Conservation (phyloP, 2,113 vertebrate genomes). For the Mola mola region DNA sequence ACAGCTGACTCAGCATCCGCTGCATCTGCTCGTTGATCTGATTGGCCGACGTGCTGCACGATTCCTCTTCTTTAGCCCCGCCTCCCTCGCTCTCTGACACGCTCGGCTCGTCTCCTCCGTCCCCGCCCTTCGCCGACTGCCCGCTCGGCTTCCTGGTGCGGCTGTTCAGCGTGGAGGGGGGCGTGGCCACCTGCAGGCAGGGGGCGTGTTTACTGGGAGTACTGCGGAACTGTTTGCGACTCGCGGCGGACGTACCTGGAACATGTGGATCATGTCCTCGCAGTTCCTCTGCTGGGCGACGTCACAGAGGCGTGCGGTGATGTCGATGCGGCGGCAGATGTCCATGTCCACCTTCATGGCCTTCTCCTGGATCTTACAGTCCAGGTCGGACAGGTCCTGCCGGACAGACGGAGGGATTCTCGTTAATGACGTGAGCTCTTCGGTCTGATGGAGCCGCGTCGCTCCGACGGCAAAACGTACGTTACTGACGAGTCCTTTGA, state of each 20-base stretch:
- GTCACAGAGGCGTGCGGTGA: constrained; percentile 95
- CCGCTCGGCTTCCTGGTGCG: constrained; percentile 31
- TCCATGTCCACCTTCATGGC: constrained; percentile 99
- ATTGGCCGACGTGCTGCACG: constrained; percentile 82
- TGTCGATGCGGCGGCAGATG: constrained; percentile 97
- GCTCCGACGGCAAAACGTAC: constrained; percentile 86
- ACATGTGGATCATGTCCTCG: constrained; percentile 95
- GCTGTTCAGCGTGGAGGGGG: constrained; percentile 72
- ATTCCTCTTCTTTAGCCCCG: constrained; percentile 83
- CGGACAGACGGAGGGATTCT: too few species aligned
- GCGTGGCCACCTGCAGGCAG: constrained; percentile 69
- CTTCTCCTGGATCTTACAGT: constrained; percentile 98
- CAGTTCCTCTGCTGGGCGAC: constrained; percentile 98
- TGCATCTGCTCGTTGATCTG: constrained; percentile 98
- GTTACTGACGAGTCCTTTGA: constrained; percentile 98
- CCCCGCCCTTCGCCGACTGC: neutral
- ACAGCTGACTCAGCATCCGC: constrained; percentile 97
- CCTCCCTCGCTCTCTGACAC: constrained; percentile 78
- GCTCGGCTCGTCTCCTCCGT: constrained; percentile 80
- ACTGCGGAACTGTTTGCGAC: fast-evolving
- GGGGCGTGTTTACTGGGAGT: neutral
- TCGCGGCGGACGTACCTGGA: constrained; percentile 95
- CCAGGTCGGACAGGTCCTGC: constrained; percentile 93
- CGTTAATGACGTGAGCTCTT: neutral
- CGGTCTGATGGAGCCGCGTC: too few species aligned